Percentiles rank a stretch among this genome's conserved stretches.
These are phyloP conservation scores for Euclidia mi DNA, from an alignment of 2,888 invertebrate species.

Conservation along the genomic window DNA sequence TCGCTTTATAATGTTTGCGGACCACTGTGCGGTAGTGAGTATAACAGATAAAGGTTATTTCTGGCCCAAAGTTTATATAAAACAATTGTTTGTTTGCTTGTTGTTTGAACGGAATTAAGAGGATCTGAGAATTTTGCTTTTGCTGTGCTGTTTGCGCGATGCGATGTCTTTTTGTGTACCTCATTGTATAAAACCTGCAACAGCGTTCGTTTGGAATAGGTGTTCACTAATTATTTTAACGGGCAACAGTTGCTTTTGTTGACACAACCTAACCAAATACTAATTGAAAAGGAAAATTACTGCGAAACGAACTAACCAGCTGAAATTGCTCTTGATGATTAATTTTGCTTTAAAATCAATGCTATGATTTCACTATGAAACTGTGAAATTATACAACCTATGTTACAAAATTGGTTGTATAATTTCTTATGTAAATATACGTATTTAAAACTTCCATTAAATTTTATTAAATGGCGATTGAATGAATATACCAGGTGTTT, in stretches of 20 bases:
- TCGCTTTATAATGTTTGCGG: slow-evolving; percentile 50
- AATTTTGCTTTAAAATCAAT: slow-evolving; percentile 14
- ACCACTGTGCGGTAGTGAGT: slow-evolving; percentile 53
- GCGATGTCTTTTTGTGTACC: slow-evolving; percentile 29
- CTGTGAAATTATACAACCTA: too few relatives aligned
- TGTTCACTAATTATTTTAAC: slow-evolving; percentile 45
- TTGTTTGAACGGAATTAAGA: slow-evolving; percentile 53
- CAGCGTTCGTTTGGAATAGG: slow-evolving; percentile 25
- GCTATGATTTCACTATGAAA: too few relatives aligned
- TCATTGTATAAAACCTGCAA: slow-evolving; percentile 33
- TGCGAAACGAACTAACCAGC: slow-evolving; percentile 16
- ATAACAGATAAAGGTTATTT: slow-evolving; percentile 62
- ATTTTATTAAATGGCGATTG: too few relatives aligned
- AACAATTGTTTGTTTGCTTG: slow-evolving; percentile 60
- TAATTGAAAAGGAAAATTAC: slow-evolving; percentile 37
- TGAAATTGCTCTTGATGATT: slow-evolving; percentile 19
- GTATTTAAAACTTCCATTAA: too few relatives aligned
- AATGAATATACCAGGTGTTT: too few relatives aligned
- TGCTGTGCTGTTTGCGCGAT: slow-evolving; percentile 42
- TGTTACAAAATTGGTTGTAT: too few relatives aligned
- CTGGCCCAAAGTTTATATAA: slow-evolving; percentile 54
- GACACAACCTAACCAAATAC: slow-evolving; percentile 27
- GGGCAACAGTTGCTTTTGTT: slow-evolving; percentile 25
- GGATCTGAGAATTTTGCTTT: slow-evolving; percentile 52
- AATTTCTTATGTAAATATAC: too few relatives aligned